Evolutionary conservation across 2,797 vertebrate species (phyloP).

Genomic region (Falco biarmicus): DNA sequence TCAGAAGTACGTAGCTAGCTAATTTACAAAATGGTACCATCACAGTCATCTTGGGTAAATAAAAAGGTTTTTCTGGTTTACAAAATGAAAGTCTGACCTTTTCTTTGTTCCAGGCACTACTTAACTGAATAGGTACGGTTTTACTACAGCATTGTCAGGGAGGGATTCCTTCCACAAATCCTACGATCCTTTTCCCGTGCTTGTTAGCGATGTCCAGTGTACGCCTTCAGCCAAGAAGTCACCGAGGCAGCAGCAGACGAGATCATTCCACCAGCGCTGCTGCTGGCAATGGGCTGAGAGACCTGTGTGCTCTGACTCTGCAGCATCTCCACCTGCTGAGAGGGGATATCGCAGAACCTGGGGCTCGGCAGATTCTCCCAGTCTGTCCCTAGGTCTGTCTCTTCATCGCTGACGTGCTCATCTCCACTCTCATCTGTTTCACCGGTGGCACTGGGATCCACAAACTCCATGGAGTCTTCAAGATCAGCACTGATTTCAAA

Average conservation of each 20-base stretch:
- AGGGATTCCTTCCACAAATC: neutral
- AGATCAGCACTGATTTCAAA: constrained; percentile 93
- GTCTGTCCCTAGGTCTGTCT: constrained; percentile 95
- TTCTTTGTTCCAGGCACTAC: constrained; percentile 69
- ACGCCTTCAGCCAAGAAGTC: constrained; percentile 93
- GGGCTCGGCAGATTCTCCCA: constrained; percentile 99
- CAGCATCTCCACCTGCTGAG: constrained; percentile 91
- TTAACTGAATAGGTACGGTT: constrained; percentile 11
- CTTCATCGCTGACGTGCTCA: constrained; percentile 89
- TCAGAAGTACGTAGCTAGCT: neutral
- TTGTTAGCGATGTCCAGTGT: constrained; percentile 92
- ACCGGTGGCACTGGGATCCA: constrained; percentile 88
- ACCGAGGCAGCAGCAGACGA: constrained; percentile 95
- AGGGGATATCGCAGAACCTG: constrained; percentile 96
- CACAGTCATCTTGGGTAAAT: constrained; percentile 8
- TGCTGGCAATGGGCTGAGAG: constrained; percentile 85
- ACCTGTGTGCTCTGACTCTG: constrained; percentile 90
- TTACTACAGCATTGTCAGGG: neutral
- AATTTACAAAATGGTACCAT: neutral
- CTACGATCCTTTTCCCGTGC: fast-evolving
- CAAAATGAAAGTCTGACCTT: constrained; percentile 1
- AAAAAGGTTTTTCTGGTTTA: constrained; percentile 41
- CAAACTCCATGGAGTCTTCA: constrained; percentile 97
- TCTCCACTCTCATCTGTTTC: constrained; percentile 92
- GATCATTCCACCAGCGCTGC: constrained; percentile 93